Evolutionary conservation across 2,888 invertebrate species (phyloP).

Genomic region (Allolobophora icterica): DNA sequence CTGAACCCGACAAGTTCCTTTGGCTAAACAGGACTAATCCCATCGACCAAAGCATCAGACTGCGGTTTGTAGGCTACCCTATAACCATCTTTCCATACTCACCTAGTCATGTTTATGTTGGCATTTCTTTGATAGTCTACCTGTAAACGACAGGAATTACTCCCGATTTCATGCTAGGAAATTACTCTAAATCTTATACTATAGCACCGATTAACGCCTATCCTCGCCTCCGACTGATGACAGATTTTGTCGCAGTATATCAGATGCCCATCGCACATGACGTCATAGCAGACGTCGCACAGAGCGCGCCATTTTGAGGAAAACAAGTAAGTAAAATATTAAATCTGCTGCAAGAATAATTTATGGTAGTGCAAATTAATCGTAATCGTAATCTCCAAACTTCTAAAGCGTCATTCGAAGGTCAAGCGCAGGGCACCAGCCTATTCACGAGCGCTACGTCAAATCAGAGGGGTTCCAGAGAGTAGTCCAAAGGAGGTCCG

Average conservation of each 20-base stretch:
- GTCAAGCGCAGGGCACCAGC: too few species aligned
- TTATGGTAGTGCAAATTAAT: too few species aligned
- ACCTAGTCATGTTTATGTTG: slow-evolving; percentile 9
- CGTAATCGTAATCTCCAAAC: too few species aligned
- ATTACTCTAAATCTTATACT: background rate
- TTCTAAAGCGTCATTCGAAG: too few species aligned
- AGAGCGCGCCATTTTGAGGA: background rate
- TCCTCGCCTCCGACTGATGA: background rate
- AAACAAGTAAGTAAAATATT: background rate
- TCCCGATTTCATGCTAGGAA: background rate
- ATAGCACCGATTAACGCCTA: too few species aligned
- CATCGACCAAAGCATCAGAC: background rate
- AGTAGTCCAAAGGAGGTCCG: too few species aligned
- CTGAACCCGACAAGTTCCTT: too few species aligned
- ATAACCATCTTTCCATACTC: background rate
- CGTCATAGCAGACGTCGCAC: background rate
- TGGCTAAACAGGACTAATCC: background rate
- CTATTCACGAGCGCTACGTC: too few species aligned
- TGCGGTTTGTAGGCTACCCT: background rate
- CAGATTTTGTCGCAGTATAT: background rate
- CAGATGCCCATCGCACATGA: background rate
- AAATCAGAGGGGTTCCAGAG: too few species aligned
- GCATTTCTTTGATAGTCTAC: background rate
- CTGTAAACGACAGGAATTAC: background rate
- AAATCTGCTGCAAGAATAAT: too few species aligned